Conservation (phyloP, 1,140 invertebrate species). For the Prorops nasuta region DNA sequence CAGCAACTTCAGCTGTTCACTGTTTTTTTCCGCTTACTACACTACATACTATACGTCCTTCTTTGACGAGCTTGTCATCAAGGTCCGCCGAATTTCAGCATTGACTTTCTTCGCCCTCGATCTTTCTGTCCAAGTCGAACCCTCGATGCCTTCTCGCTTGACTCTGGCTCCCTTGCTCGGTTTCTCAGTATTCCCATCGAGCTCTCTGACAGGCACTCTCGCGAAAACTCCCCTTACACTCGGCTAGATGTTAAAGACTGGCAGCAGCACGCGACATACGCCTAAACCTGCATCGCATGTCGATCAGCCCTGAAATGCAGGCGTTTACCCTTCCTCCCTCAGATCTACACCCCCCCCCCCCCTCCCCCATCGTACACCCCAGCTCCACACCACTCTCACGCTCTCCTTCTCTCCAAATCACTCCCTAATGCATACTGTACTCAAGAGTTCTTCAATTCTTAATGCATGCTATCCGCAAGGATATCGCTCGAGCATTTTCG, state of each 20-base stretch:
- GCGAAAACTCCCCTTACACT: slow-evolving; percentile 17
- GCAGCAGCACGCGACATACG: slow-evolving; percentile 2
- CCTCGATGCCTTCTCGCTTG: neutral
- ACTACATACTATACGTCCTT: too few species aligned
- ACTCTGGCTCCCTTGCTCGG: slow-evolving; percentile 1
- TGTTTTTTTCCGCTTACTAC: too few species aligned
- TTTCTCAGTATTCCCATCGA: slow-evolving; percentile 1
- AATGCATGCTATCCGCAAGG: slow-evolving; percentile 6
- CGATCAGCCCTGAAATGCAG: slow-evolving; percentile 2
- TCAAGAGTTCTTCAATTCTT: slow-evolving; percentile 19
- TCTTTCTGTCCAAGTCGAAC: neutral
- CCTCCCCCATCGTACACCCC: neutral
- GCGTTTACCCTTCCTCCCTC: slow-evolving; percentile 6
- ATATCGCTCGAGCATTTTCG: slow-evolving; percentile 4
- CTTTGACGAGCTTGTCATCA: too few species aligned
- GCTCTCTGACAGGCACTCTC: slow-evolving; percentile 18
- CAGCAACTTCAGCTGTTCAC: too few species aligned
- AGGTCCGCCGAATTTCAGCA: too few species aligned
- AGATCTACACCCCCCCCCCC: neutral
- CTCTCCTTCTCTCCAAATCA: neutral
- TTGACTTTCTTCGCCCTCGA: slow-evolving; percentile 13
- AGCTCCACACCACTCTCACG: neutral
- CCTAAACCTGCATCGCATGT: neutral
- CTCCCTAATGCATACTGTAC: slow-evolving; percentile 20
- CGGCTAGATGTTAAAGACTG: slow-evolving; percentile 16